Conservation (phyloP, 2,113 vertebrate genomes). For the Anseranas semipalmata region DNA sequence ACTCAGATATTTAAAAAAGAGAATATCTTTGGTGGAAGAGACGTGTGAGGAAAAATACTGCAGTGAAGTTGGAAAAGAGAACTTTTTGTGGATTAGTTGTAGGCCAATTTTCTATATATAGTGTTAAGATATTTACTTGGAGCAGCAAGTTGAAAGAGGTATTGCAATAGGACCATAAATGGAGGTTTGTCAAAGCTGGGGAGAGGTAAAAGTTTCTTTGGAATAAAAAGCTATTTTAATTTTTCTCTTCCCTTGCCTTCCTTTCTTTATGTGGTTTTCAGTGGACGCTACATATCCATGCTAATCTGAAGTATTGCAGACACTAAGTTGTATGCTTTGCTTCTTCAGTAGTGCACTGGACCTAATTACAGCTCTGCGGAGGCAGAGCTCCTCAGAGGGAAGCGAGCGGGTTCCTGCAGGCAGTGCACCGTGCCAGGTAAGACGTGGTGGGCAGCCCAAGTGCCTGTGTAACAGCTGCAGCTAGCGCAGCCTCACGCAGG, state of each 20-base stretch:
- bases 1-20: constrained; percentile 44
- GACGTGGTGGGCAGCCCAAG: neutral
- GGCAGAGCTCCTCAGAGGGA: neutral
- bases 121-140: neutral
- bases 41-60: constrained; percentile 40
- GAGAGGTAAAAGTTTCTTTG: neutral
- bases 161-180: neutral
- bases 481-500: neutral
- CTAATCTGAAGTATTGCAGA: neutral
- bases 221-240: neutral
- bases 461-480: neutral
- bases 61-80: constrained; percentile 14
- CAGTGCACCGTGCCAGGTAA: neutral
- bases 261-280: neutral
- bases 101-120: neutral
- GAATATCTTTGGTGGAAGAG: constrained; percentile 2
- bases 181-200: neutral
- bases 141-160: neutral
- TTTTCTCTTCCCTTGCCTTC: neutral
- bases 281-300: neutral
- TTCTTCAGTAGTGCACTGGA: neutral
- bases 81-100: neutral
- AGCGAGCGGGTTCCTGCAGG: neutral
- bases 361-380: neutral
- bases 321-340: neutral